phyloP scores from a whole-genome alignment of 1,140 invertebrate species.

The Drosophila repleta region DNA sequence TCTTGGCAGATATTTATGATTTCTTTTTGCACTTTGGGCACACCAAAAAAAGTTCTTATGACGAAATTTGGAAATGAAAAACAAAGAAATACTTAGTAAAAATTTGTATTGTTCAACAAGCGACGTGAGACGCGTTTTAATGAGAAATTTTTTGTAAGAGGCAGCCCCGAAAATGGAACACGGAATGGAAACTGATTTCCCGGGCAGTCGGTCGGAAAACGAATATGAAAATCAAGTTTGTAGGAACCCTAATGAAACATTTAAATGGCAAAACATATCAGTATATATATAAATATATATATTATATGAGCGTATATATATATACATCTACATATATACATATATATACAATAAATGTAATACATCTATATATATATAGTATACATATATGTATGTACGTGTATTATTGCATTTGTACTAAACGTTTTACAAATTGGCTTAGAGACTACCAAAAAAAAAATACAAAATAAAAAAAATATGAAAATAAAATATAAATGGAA shows the following conservation, averaged over 20 bases:
- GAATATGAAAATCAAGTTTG: slow-evolving; percentile 29
- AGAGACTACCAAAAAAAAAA: slow-evolving; percentile 45
- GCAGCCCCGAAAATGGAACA: slow-evolving; percentile 2
- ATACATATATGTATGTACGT: slow-evolving; percentile 56
- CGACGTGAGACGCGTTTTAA: slow-evolving; percentile 40
- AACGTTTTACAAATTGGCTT: slow-evolving; percentile 82
- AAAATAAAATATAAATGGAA: slow-evolving; percentile 27
- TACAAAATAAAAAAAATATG: slow-evolving; percentile 27
- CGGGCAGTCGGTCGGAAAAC: slow-evolving; percentile 31
- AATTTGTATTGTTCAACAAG: slow-evolving; percentile 41
- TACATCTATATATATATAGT: slow-evolving; percentile 47
- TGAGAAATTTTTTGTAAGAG: slow-evolving; percentile 55
- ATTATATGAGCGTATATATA: too few species aligned
- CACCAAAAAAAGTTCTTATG: slow-evolving; percentile 67
- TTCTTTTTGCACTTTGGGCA: slow-evolving; percentile 53
- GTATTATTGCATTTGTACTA: slow-evolving; percentile 81
- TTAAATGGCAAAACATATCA: slow-evolving; percentile 81
- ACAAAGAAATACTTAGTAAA: slow-evolving; percentile 18
- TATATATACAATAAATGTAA: slow-evolving; percentile 52
- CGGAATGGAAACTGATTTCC: slow-evolving; percentile 24
- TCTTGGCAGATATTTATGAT: slow-evolving; percentile 18
- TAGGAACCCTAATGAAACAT: slow-evolving; percentile 62
- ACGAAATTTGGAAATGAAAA: slow-evolving; percentile 29
- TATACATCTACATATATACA: slow-evolving; percentile 48
- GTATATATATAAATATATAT: slow-evolving; percentile 51